A percentile compares a stretch with the other conserved stretches of the same genome.
Evolutionary conservation across 1,140 invertebrate genomes (phyloP).

Genomic region (Grapholita molesta): DNA sequence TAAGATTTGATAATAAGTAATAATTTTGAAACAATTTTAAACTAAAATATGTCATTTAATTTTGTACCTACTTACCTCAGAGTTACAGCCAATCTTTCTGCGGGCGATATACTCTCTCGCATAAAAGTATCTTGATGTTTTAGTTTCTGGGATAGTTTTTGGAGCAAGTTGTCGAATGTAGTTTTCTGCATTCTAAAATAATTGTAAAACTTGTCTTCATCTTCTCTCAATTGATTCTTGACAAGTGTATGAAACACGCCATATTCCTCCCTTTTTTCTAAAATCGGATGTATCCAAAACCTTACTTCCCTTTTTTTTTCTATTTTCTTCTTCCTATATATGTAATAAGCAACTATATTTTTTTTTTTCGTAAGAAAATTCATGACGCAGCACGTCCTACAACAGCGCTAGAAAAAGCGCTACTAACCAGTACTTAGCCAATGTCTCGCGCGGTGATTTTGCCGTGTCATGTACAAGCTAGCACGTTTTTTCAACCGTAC

Average conservation of each 20-base stretch:
- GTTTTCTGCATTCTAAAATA: constrained; percentile 26
- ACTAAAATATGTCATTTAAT: constrained; percentile 21
- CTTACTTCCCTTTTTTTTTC: constrained; percentile 18
- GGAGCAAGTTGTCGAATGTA: constrained; percentile 25
- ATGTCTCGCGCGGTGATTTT: constrained; percentile 20
- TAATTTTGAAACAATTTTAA: constrained; percentile 20
- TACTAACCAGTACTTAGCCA: constrained; percentile 21
- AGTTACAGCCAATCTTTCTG: constrained; percentile 32
- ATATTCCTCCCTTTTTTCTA: constrained; percentile 31
- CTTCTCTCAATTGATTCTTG: constrained; percentile 34
- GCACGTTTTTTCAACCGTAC: constrained; percentile 22
- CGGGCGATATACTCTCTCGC: constrained; percentile 29
- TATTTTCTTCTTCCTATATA: constrained; percentile 19
- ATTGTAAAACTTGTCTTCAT: constrained; percentile 34
- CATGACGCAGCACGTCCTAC: constrained; percentile 21
- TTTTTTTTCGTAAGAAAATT: constrained; percentile 20
- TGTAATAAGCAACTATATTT: constrained; percentile 17
- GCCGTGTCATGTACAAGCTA: constrained; percentile 21
- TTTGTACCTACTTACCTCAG: constrained; percentile 29
- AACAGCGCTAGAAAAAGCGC: constrained; percentile 14
- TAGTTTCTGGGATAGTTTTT: constrained; percentile 30
- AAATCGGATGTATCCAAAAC: constrained; percentile 28
- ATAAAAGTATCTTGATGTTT: constrained; percentile 33
- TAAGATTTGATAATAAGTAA: constrained; percentile 18
- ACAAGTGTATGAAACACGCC: constrained; percentile 35